Evolutionary conservation across 2,888 invertebrate species (phyloP), one percentile per base, ranked within the genome.

Genomic region (Aradus depressus): DNA sequence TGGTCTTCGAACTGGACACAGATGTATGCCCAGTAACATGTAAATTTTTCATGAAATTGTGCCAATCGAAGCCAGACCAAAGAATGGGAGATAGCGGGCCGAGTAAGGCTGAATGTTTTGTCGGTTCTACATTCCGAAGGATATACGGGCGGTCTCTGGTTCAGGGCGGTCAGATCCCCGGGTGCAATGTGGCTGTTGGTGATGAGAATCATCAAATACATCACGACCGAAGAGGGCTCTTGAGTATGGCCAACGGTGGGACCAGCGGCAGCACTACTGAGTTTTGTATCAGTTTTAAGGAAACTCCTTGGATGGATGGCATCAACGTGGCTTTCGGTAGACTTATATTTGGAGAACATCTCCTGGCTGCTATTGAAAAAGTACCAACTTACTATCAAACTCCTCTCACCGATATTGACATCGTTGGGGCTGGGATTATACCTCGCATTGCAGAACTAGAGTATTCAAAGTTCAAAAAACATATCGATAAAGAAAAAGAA

Each of bases 261-360:
- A 19, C 26, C 6, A 47, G 38, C n/a, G 26, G 26, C 3, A 47
- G 47, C 26, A 47, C 47, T 10, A 79, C 80, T 1, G 82, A 84
- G 66, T 84, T 84, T 64, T 77, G 77, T 62, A 71, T 84, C 14
- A 71, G 79, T 12, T 67, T 83, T 14, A 76, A 78, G 65, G 74
- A 80, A 3, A 72, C 77, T 3, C 67, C 72, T 3, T 84, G 84
- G 84, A 82, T 84, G 82, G 74, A 77, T 59, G 68, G 71, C 52
- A 76, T 73, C 67, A 82, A 80, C 62, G 83, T 84, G 4, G 84
- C 81, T 2, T 83, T 85, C 64, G 84, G 79, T 75, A 39, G 44
- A 10, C 35, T 53, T 6, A 31, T 44, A n/a, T 51, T 45, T 50
- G 66, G 72, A 39, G 74, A 78, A 12, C 35, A 42, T 2, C 32